Evolutionary conservation across 1,140 invertebrate species (phyloP), one percentile per base, ranked within the genome.

Genomic region (Aphelenchoides fujianensis): DNA sequence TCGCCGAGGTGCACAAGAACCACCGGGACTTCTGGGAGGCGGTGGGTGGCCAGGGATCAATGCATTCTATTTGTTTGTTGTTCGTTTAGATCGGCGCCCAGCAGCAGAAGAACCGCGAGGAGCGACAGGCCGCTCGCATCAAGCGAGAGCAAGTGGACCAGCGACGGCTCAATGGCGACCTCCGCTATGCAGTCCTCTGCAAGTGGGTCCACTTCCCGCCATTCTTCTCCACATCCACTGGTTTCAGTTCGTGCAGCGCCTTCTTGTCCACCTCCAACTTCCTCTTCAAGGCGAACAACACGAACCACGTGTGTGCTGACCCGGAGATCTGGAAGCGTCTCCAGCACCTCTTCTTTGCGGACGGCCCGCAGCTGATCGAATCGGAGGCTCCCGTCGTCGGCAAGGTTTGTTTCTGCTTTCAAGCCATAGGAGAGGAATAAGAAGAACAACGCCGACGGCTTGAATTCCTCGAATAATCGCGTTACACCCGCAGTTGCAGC

Each of bases 241-340:
- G n/a, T n/a, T 48, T 48, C 23, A 48, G 41, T 16, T 48, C 41
- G 12, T 48, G 41, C 23, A 48, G 41, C 41, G 23, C 41, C 41
- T 12, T 48, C 23, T 48, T 48, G 23, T 16, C 12, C 41, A 48
- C 41, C 12, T 16, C 41, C 41, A 48, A 23, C 12, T 23, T 12
- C 41, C 41, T 48, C 23, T 48, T 48, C 41, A 48, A 48, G 23
- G 41, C 41, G 41, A 48, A 48, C 41, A 48, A 48, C 41, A 48
- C 41, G 41, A 48, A 48, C 41, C 23, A 48, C 41, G 41, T 48
- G 41, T 16, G 12, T 48, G 41, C 41, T 23, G 41, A 48, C 23
- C 41, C 41, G 41, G 23, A 48, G 12, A 48, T 48, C 23, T 48
- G 41, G 41, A 48, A 12, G 23, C 41, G 41, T 48, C 12, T 48